Percentiles rank a stretch among this genome's conserved stretches.
Evolutionary conservation across 2,797 vertebrate genomes (phyloP).

Genomic region (Spea hammondii): DNA sequence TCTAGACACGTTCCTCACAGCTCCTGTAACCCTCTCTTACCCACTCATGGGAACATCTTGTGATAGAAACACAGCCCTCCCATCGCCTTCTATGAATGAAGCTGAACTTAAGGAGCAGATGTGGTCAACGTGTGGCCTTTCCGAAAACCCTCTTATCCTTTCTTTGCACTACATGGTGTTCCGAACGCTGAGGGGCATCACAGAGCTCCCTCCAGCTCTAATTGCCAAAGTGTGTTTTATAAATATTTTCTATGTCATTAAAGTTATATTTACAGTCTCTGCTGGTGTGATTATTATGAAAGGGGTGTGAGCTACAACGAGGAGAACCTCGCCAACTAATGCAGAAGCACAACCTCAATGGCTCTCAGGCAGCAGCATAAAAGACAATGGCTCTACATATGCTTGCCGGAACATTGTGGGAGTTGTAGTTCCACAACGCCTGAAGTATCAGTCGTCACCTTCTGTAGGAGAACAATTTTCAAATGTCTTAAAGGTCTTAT

Average conservation of each 20-base stretch:
- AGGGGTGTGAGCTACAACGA: background rate
- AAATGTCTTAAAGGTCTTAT: no score
- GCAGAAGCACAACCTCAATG: no score
- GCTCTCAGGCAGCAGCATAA: no score
- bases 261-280: conserved; percentile 13
- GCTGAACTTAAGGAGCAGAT: background rate
- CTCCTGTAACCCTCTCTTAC: no score
- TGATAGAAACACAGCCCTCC: background rate
- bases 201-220: background rate
- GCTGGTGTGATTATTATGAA: background rate
- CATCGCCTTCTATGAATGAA: background rate
- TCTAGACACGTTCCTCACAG: no score
- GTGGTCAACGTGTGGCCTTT: background rate
- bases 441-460: no score
- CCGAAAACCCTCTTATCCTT: background rate
- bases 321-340: no score
- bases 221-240: conserved; percentile 2
- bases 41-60: background rate
- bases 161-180: background rate
- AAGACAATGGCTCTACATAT: no score
- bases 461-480: no score
- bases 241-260: conserved; percentile 40
- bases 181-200: no score
- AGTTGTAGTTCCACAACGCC: no score
- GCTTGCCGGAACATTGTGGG: no score